These are phyloP conservation scores for Phoenoteleia sp. DNA, from an alignment of 2,888 invertebrate genomes.

Conservation along the genomic window DNA sequence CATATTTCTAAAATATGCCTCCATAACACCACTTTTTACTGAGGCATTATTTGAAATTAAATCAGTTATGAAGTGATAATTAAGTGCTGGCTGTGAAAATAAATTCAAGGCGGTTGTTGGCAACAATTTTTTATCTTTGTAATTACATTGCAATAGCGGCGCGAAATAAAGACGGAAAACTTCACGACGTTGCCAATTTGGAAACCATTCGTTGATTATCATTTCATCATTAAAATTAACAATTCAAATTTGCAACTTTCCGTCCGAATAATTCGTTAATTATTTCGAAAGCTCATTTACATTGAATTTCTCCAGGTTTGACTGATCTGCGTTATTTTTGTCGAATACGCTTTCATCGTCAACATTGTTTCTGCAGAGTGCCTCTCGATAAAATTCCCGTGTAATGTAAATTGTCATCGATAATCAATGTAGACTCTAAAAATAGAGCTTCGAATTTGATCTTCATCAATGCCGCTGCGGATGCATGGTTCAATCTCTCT, in stretches of 20 bases:
- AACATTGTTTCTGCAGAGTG: background rate
- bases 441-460: slow-evolving; percentile 45
- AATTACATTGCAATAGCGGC: background rate
- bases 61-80: background rate
- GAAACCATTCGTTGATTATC: background rate
- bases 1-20: background rate
- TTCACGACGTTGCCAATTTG: background rate
- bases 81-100: background rate
- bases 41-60: background rate
- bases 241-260: slow-evolving; percentile 40
- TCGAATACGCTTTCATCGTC: background rate
- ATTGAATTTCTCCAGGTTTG: background rate
- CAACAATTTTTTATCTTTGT: too few relatives aligned
- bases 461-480: slow-evolving; percentile 46
- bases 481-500: slow-evolving; percentile 30
- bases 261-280: slow-evolving; percentile 13
- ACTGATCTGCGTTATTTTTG: slow-evolving; percentile 15
- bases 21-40: background rate
- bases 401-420: slow-evolving; percentile 53
- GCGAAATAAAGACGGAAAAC: background rate
- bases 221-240: slow-evolving; percentile 24
- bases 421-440: slow-evolving; percentile 46
- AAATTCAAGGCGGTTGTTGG: background rate
- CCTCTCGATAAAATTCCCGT: background rate
- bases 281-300: slow-evolving; percentile 37